Base-by-base conservation (phyloP, 2,888 invertebrate species). In the Sinotaia quadrata region DNA sequence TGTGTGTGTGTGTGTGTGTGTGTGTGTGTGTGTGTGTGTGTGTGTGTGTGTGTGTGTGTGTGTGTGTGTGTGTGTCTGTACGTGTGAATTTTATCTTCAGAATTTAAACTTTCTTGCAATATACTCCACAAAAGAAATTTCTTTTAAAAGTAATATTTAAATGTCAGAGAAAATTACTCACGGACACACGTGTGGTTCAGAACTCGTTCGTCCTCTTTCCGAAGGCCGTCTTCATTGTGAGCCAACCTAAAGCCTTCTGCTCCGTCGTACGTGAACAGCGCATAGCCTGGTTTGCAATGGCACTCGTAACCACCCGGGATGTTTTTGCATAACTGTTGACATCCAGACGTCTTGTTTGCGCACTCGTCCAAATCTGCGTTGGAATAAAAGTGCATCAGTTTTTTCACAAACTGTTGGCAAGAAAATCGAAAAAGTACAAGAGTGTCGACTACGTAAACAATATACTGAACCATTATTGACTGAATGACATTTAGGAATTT, bases 131-230 rank as follows among this genome's bases (percentile, higher is more conserved):
- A n/a, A n/a, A n/a, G n/a, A n/a, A n/a, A n/a, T n/a, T n/a, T n/a
- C n/a, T n/a, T n/a, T n/a, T n/a, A n/a, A n/a, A n/a, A n/a, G n/a
- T n/a, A n/a, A n/a, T n/a, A n/a, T n/a, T n/a, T 1, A 2, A 41
- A 18, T 12, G 12, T 12, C 18, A 41, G 3, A 41, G 41, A 3
- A 1, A 41, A 41, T 12, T 51, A 87, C 87, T 82, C 81, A 89
- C 88, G 95, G 15, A 97, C 97, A 88, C 97, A 98, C 36, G 97
- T 95, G 89, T 98, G 97, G 87, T 97, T 97, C 78, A 93, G 91
- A 86, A 95, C 94, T 86, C 93, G 94, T 1, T 93, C 91, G 85
- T 98, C 97, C 0, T 95, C 96, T 82, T 96, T 95, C 70, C 94
- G 91, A 73, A 93, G 91, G 5, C 98, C 98, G 65, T 92, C 93